These are phyloP conservation scores for Karalla daura DNA, from an alignment of 2,797 vertebrate genomes.

Conservation along the genomic window DNA sequence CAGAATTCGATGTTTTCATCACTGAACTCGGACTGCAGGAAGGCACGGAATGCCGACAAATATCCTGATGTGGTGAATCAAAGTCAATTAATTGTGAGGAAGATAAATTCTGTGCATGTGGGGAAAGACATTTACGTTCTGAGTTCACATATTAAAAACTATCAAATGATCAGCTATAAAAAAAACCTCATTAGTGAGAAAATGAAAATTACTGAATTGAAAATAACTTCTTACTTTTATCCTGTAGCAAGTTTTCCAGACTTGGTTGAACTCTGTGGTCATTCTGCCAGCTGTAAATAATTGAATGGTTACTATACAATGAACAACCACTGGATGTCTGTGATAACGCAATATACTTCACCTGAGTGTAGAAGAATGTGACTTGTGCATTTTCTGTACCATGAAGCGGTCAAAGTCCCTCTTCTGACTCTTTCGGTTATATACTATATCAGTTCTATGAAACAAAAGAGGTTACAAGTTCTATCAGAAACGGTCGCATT, in stretches of 20 bases:
- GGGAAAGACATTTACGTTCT: not conserved
- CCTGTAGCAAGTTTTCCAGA: conserved; percentile 66
- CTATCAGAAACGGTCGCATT: not conserved
- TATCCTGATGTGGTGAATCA: conserved; percentile 73
- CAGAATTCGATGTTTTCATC: conserved; percentile 95
- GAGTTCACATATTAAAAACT: too few relatives aligned
- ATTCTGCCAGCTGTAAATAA: conserved; percentile 41
- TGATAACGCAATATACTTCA: conserved; percentile 13
- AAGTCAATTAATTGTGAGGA: not conserved
- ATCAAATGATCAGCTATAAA: too few relatives aligned
- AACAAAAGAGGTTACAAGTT: not conserved
- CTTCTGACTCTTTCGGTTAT: conserved; percentile 55
- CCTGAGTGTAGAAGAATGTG: conserved; percentile 47
- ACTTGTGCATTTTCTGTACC: conserved; percentile 44
- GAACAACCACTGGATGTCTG: not conserved
- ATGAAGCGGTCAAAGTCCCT: conserved; percentile 48
- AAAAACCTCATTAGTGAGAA: too few relatives aligned
- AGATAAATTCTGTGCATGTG: not conserved
- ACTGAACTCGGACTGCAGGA: conserved; percentile 91
- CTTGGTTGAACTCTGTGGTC: conserved; percentile 35
- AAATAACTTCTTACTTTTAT: conserved; percentile 75
- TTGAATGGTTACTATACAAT: not conserved
- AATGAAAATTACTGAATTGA: too few relatives aligned
- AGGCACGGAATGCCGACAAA: conserved; percentile 85
- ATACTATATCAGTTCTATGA: conserved; percentile 62